Base-by-base conservation (phyloP, 2,888 invertebrate species). In the Troilus luridus region DNA sequence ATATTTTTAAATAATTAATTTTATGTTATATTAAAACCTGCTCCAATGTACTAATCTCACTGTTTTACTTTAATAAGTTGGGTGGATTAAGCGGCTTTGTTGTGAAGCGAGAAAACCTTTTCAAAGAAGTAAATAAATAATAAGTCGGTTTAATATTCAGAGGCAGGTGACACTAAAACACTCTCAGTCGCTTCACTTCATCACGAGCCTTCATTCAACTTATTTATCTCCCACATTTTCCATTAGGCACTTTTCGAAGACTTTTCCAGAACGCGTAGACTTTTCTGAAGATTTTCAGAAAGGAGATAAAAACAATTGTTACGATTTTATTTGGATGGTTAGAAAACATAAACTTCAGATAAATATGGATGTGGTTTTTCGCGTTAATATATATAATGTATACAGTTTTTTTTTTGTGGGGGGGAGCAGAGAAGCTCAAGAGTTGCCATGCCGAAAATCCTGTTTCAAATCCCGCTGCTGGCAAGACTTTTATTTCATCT, bases 221-320 rank as follows among this genome's bases (percentile, higher is more conserved):
- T 77, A 77, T 77, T 77, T 41, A 17, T 77, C 19, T 27, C 72
- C 72, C 72, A 77, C 72, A 77, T 77, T 77, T 77, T 77, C 72
- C 72, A 77, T 77, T 77, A 77, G 72, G 7, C 72, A 19, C 14
- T 27, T 41, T 27, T 41, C 72, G 72, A 24, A 77, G 41, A 77
- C 72, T 5, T 11, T 24, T 67, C 64, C 12, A 24, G 0, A 1
- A 24, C 14, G 14, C 0, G 12, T 41, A 41, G 41, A 41, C 41
- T 41, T 41, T n/a, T n/a, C n/a, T n/a, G n/a, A n/a, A n/a, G n/a
- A n/a, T n/a, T n/a, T n/a, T n/a, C n/a, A n/a, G n/a, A n/a, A n/a
- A n/a, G 5, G 41, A 41, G 41, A 41, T 41, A 41, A 41, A 41
- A 41, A 41, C 41, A 41, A 41, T 41, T 41, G 41, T 41, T 41